Evolutionary conservation across 2,797 vertebrate species (phyloP), one percentile per base, ranked within the genome.

Genomic region (Sitta carolinensis): DNA sequence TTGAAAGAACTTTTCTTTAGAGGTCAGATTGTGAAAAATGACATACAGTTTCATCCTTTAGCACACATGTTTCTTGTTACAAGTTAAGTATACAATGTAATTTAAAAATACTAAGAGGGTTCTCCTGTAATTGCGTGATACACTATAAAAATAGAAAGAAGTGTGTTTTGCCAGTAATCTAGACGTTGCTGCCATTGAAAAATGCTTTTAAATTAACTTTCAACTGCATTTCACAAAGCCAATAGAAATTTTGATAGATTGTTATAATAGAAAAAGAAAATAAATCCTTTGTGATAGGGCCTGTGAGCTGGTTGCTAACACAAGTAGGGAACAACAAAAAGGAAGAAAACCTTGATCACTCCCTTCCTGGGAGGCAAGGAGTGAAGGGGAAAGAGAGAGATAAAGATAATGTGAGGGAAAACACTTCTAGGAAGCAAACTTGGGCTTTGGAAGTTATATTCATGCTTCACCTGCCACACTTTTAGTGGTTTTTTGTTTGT

Each of bases 51-150:
- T 95, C 80, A 95, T 86, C 47, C 23, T 36, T 70, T 68, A 70
- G 43, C 48, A 78, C 76, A 86, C 11, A 22, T 93, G 79, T 94
- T 95, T 91, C 79, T 93, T 91, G 47, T 93, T 96, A 91, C 8
- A 80, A 89, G 66, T 89, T 86, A 95, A 87, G 86, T 72, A 86
- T 47, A 74, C 54, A 54, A 23, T 16, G 18, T 89, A 34, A 92
- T 92, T 96, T 95, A 11, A 84, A 96, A 89, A 94, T 88, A 88
- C 83, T 80, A 2, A 34, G 11, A 75, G 9, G 10, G 10, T 92
- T 94, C 73, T 87, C 50, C 59, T 90, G 70, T 94, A 89, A 91
- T 77, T 92, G n/a, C 32, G 79, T 38, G 86, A 34, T 59, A 54
- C 32, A 42, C 42, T 57, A 34, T 64, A 86, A 93, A 94, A 93